Conservation (phyloP, 2,888 invertebrate species). For the Ptychoptera contaminata region DNA sequence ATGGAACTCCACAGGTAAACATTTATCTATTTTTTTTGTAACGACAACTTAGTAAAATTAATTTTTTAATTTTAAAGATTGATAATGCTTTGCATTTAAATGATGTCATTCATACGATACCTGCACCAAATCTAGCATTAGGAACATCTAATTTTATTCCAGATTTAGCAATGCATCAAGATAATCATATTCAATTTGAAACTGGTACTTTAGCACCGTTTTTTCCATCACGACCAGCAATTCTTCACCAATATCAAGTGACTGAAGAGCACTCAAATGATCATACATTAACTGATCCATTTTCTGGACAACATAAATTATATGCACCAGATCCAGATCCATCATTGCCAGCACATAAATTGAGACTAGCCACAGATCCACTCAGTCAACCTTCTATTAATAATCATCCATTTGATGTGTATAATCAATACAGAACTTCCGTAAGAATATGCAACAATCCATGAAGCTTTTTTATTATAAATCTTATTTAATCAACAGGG, state of each 20-base stretch:
- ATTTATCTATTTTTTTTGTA: too few relatives aligned
- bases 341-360: conserved; percentile 27
- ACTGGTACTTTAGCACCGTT: background rate
- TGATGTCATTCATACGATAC: conserved; percentile 79
- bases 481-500: conserved; percentile 15
- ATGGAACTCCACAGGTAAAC: conserved; percentile 21
- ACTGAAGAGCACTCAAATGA: conserved; percentile 34
- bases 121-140: conserved; percentile 56
- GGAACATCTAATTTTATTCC: background rate
- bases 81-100: conserved; percentile 44
- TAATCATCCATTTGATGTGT: conserved; percentile 25
- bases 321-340: conserved; percentile 37
- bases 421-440: conserved; percentile 10
- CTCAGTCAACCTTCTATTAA: conserved; percentile 32
- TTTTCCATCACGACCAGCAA: background rate
- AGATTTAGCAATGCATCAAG: conserved; percentile 13
- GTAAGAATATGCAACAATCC: too few relatives aligned
- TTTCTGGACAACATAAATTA: conserved; percentile 29
- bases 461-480: too few relatives aligned
- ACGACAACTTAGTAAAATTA: too few relatives aligned
- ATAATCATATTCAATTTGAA: conserved; percentile 19
- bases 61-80: conserved; percentile 11
- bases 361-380: conserved; percentile 28
- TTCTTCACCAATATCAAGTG: conserved; percentile 34
- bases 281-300: conserved; percentile 26